Conservation (phyloP, 2,113 vertebrate genomes). For the Strigops habroptila region DNA sequence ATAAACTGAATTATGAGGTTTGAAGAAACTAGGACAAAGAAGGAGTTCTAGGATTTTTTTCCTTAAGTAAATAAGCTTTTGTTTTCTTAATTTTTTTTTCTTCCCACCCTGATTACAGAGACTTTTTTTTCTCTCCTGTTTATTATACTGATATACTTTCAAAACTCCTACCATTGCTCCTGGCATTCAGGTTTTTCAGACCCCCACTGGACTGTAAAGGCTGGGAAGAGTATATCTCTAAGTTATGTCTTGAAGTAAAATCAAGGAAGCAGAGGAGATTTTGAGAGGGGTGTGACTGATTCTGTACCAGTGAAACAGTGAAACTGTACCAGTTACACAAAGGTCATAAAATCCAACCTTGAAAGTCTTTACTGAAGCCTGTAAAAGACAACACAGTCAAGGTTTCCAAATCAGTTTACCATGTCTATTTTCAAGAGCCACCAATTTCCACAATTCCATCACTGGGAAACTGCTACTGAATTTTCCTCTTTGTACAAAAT, state of each 20-base stretch:
- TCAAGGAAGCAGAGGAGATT: not conserved
- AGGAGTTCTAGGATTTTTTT: not conserved
- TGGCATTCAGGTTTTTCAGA: not conserved
- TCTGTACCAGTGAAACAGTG: not conserved
- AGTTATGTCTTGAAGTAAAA: not conserved
- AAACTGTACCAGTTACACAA: not conserved
- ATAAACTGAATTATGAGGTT: slow-evolving; percentile 60
- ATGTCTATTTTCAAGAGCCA: not conserved
- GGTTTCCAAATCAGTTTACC: not conserved
- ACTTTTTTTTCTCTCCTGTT: not conserved
- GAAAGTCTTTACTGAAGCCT: not conserved
- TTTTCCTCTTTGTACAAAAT: not conserved
- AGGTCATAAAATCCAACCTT: not conserved
- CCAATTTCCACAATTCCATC: not conserved
- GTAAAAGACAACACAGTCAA: not conserved
- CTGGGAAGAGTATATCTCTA: not conserved
- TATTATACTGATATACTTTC: not conserved
- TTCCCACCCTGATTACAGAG: not conserved
- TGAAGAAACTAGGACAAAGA: slow-evolving; percentile 23
- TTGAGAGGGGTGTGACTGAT: not conserved
- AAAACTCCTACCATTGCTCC: not conserved
- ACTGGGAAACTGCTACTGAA: not conserved
- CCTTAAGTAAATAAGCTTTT: slow-evolving; percentile 3
- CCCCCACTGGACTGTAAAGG: not conserved
- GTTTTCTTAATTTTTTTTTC: not conserved